Percentiles rank a stretch among this genome's conserved stretches.
phyloP scores from a whole-genome alignment of 2,888 invertebrate species.

The Drosophila prolongata region DNA sequence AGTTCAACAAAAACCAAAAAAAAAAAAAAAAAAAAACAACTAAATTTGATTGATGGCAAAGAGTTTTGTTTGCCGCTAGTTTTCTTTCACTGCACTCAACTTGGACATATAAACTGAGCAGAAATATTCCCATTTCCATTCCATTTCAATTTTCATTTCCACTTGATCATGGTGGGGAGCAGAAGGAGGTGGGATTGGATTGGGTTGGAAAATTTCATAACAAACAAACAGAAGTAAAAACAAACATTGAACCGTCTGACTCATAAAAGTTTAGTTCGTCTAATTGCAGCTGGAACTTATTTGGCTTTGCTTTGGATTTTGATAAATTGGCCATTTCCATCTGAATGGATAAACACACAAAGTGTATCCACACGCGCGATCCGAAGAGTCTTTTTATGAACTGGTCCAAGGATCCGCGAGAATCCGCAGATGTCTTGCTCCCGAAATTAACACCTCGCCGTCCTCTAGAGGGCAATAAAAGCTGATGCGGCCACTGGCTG shows the following conservation, averaged over 20 bases:
- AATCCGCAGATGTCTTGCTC: conserved; percentile 2
- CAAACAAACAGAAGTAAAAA: conserved; percentile 32
- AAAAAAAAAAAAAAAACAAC: not conserved
- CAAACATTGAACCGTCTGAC: conserved; percentile 18
- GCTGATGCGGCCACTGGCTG: conserved; percentile 62
- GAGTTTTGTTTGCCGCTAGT: conserved; percentile 23
- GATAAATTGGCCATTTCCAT: conserved; percentile 26
- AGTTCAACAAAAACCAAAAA: conserved; percentile 10
- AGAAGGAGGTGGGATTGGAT: not conserved
- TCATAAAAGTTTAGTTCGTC: conserved; percentile 18
- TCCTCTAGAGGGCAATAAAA: conserved; percentile 53
- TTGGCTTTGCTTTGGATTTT: conserved; percentile 29
- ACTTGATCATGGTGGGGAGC: not conserved
- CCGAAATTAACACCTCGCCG: conserved; percentile 32
- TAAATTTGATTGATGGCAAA: conserved; percentile 43
- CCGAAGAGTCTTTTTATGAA: conserved; percentile 22
- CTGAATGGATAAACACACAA: conserved; percentile 14
- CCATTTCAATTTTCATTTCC: conserved; percentile 32
- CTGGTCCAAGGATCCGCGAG: not conserved
- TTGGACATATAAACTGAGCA: conserved; percentile 29
- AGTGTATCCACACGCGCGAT: not conserved
- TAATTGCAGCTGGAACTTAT: conserved; percentile 33
- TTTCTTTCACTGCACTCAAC: conserved; percentile 30
- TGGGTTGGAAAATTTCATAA: conserved; percentile 27
- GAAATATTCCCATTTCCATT: conserved; percentile 24